Conservation (phyloP, 2,888 invertebrate species). For the Phyto melanocephala region DNA sequence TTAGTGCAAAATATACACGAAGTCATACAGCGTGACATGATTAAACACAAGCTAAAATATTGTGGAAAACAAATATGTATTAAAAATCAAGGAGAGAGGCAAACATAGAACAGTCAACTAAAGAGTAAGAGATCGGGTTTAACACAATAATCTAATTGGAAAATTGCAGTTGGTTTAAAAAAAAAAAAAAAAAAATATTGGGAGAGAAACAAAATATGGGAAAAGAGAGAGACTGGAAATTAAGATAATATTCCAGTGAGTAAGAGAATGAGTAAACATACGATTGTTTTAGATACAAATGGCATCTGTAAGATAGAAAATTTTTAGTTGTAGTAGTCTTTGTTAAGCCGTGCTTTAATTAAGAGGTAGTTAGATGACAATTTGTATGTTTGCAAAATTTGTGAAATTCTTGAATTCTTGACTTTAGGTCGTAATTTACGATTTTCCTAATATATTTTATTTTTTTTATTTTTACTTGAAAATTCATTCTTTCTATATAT, state of each 20-base stretch:
- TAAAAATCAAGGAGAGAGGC: not conserved
- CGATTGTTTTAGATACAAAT: not conserved
- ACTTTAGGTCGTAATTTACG: not conserved
- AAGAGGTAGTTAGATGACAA: not conserved
- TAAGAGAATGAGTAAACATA: not conserved
- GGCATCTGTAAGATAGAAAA: slow-evolving; percentile 41
- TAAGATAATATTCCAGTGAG: slow-evolving; percentile 47
- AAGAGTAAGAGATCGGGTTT: not conserved
- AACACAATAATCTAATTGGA: slow-evolving; percentile 52
- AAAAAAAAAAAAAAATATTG: too few species aligned
- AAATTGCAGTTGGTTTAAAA: slow-evolving; percentile 53
- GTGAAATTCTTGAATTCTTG: not conserved
- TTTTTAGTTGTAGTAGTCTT: not conserved
- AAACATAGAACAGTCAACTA: not conserved
- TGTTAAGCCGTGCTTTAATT: not conserved
- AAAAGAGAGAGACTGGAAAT: slow-evolving; percentile 38
- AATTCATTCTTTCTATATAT: not conserved
- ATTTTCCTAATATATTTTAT: not conserved
- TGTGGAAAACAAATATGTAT: not conserved
- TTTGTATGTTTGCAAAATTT: not conserved
- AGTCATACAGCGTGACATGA: slow-evolving; percentile 56
- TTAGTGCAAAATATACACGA: slow-evolving; percentile 64
- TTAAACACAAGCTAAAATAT: slow-evolving; percentile 13
- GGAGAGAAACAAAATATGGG: not conserved
- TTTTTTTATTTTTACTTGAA: not conserved